Evolutionary conservation across 1,140 invertebrate genomes (phyloP).

Genomic region (Bombus vancouverensis): DNA sequence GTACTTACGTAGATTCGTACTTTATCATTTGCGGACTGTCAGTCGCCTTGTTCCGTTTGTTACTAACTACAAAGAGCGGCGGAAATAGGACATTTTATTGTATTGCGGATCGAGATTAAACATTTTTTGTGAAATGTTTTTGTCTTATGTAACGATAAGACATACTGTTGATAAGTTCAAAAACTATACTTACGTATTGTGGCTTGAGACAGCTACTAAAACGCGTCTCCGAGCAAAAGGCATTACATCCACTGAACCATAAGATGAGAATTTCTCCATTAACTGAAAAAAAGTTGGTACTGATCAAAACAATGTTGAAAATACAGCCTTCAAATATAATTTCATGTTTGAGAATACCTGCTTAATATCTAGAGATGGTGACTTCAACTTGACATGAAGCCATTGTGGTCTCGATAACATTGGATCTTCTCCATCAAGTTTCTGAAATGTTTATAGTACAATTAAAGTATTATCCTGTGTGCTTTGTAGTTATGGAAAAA

Average conservation of each 20-base stretch:
- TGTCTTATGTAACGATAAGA: background rate
- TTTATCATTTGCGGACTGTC: background rate
- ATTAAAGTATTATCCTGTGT: background rate
- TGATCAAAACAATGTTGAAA: background rate
- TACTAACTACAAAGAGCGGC: no score
- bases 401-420: constrained; percentile 80
- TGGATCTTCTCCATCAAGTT: constrained; percentile 83
- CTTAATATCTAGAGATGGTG: constrained; percentile 53
- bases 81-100: no score
- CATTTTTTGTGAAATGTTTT: background rate
- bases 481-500: background rate
- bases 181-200: constrained; percentile 74
- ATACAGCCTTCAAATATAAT: background rate
- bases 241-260: constrained; percentile 79
- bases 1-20: background rate
- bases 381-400: constrained; percentile 79
- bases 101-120: background rate
- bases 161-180: background rate
- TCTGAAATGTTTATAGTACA: constrained; percentile 77
- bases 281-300: constrained; percentile 72
- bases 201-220: constrained; percentile 80
- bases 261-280: constrained; percentile 74
- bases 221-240: constrained; percentile 67
- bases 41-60: background rate
- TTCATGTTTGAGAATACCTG: constrained; percentile 57